Evolutionary conservation across 2,888 invertebrate species (phyloP).

Genomic region (Callyntrura guangdongensis): DNA sequence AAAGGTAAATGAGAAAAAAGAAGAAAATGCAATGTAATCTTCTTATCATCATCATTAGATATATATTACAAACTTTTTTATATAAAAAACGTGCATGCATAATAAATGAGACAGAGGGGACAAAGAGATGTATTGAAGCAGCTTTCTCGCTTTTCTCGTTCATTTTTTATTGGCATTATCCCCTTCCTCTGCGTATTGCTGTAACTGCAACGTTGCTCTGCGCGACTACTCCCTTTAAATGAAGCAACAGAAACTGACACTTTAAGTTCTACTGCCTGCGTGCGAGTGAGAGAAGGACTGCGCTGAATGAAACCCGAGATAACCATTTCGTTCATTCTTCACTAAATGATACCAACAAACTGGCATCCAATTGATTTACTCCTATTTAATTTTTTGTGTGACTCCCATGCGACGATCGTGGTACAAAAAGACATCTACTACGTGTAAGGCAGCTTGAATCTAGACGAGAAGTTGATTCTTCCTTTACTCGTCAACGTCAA

Average conservation of each 20-base stretch:
- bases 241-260: constrained; percentile 39
- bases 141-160: constrained; percentile 77
- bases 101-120: constrained; percentile 68
- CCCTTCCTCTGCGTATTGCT: neutral
- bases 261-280: neutral
- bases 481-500: constrained; percentile 13
- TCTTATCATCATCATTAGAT: constrained; percentile 42
- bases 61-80: constrained; percentile 35
- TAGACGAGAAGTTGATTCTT: neutral
- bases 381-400: neutral
- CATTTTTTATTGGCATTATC: constrained; percentile 37
- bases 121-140: constrained; percentile 20
- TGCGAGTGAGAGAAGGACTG: neutral
- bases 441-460: neutral
- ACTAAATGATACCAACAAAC: neutral
- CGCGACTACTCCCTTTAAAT: neutral
- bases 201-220: neutral
- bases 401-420: constrained; percentile 12
- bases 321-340: neutral
- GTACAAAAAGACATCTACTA: neutral
- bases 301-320: constrained; percentile 33
- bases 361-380: constrained; percentile 22
- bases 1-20: constrained; percentile 40
- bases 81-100: constrained; percentile 57
- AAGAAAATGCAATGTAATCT: constrained; percentile 50